Base-by-base conservation (phyloP, 2,797 vertebrate species). In the Leucoraja ocellata region DNA sequence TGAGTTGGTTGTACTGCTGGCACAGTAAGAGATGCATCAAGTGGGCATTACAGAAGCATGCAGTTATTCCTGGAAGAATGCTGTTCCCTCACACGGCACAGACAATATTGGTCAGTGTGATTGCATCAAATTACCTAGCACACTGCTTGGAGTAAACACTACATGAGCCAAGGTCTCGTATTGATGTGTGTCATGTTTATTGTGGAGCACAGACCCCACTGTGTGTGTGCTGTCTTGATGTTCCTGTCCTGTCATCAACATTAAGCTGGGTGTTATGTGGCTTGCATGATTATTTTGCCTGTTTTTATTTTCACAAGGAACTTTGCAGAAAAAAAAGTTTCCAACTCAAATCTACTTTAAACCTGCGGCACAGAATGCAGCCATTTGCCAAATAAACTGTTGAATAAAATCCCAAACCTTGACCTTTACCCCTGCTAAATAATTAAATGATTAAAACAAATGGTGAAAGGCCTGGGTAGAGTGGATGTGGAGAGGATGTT, bases 161-260 rank as follows among this genome's bases (percentile, higher is more conserved):
- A n/a, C 65, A 68, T 36, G 61, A 88, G 84, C 84, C 84, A 88
- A 88, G 16, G 36, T 36, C 61, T 65, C 7, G 28, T 88, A 63
- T n/a, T 88, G 84, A 36, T 88, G 84, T 65, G n/a, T 88, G 84
- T 36, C 28, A 68, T 63, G n/a, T 86, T 28, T 61, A n/a, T 86
- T 86, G 84, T 36, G 61, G 63, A 88, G 61, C 63, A 65, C 61
- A 36, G 84, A 88, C 25, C 2, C 84, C n/a, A 65, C 36, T 54
- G 83, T 86, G 61, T 86, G 61, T 86, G 61, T n/a, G 11, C 1
- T 1, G 61, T 63, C n/a, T 68, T 68, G 14, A 13, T 79, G 21
- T 39, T 39, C 14, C n/a, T 88, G 61, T 39, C 14, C n/a, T 88
- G 61, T 36, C 65, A 36, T 21, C 61, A 88, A 36, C 16, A 65